A percentile compares a stretch with the other conserved stretches of the same genome.
phyloP scores from a whole-genome alignment of 2,888 invertebrate species.

The Nephrotoma appendiculata region DNA sequence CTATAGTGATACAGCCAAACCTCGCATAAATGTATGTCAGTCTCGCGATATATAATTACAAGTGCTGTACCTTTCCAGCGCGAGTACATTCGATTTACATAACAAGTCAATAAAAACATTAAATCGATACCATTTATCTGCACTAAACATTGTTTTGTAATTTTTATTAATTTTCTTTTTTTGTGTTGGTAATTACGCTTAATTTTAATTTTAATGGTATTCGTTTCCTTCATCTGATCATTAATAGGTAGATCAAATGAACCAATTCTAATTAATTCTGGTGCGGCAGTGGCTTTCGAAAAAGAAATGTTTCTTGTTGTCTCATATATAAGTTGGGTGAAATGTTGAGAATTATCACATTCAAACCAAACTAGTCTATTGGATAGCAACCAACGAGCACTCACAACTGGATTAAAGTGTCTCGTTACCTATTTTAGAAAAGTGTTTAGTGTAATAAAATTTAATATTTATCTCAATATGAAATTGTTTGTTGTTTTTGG shows the following conservation, averaged over 20 bases:
- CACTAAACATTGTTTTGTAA: not conserved
- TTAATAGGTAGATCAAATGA: not conserved
- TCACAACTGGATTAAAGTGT: not conserved
- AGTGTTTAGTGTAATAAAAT: not conserved
- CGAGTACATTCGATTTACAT: not conserved
- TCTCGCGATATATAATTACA: not conserved
- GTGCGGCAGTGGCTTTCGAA: not conserved
- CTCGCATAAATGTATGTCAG: not conserved
- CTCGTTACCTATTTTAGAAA: not conserved
- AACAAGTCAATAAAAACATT: not conserved
- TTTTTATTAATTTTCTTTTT: not conserved
- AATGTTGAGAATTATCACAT: not conserved
- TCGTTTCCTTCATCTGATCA: not conserved
- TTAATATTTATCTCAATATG: not conserved
- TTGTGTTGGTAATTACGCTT: not conserved
- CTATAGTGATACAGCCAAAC: not conserved
- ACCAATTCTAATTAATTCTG: not conserved
- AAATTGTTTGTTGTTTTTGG: constrained; percentile 1
- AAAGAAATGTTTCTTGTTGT: not conserved
- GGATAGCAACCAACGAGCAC: not conserved
- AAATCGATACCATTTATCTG: not conserved
- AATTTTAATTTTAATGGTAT: not conserved
- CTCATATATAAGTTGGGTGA: not conserved
- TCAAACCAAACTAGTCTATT: not conserved
- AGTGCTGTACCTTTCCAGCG: not conserved